A percentile compares a stretch with the other conserved stretches of the same genome.
These are phyloP conservation scores for Agonopterix subpropinquella DNA, from an alignment of 2,888 invertebrate genomes.

Conservation along the genomic window DNA sequence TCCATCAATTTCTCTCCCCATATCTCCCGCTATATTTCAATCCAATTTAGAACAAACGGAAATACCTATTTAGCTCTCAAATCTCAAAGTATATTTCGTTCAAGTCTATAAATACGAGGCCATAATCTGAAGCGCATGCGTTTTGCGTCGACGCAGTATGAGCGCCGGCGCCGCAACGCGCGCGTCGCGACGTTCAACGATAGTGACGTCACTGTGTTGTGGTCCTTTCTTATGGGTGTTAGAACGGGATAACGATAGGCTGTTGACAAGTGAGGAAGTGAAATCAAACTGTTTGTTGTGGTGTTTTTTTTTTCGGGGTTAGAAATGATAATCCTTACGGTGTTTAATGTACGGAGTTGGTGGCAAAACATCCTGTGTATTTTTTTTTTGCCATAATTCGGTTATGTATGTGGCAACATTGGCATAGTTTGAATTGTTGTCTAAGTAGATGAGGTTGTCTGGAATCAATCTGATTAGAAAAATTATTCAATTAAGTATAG, in stretches of 20 bases:
- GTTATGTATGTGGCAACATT: too few relatives aligned
- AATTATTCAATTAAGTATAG: too few relatives aligned
- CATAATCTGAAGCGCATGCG: constrained; percentile 29
- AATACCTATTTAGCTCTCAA: constrained; percentile 5
- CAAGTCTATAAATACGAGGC: constrained; percentile 54
- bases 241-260: background rate
- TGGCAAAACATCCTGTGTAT: too few relatives aligned
- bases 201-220: constrained; percentile 3
- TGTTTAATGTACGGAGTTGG: too few relatives aligned
- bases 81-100: constrained; percentile 7
- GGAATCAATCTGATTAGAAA: too few relatives aligned
- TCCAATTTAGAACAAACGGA: constrained; percentile 5
- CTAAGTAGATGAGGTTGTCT: too few relatives aligned
- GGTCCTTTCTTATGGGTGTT: background rate
- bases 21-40: background rate
- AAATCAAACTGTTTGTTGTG: too few relatives aligned
- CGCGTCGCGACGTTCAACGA: constrained; percentile 14
- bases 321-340: too few relatives aligned
- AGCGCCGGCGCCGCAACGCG: constrained; percentile 49
- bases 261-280: too few relatives aligned
- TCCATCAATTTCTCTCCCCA: background rate
- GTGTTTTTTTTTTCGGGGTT: too few relatives aligned
- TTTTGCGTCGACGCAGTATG: constrained; percentile 39
- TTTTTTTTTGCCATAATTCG: too few relatives aligned
- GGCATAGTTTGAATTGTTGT: too few relatives aligned